Evolutionary conservation across 2,113 vertebrate genomes (phyloP).

Genomic region (Axis porcinus): DNA sequence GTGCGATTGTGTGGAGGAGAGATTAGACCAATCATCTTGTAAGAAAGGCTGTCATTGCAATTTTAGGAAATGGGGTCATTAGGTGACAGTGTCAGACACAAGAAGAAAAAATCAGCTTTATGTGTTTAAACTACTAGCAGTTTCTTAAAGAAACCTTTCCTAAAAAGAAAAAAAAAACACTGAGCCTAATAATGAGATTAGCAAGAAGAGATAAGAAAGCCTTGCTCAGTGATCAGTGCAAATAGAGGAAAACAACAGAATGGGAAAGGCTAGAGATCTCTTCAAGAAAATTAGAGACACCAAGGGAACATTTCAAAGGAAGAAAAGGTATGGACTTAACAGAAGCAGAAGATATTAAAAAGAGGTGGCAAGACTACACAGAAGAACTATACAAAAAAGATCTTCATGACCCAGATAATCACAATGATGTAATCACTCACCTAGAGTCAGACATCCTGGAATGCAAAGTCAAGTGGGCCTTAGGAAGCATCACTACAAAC

Average conservation of each 20-base stretch:
- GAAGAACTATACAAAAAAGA: neutral
- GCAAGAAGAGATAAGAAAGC: neutral
- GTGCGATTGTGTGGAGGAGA: neutral
- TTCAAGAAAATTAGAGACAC: neutral
- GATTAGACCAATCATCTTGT: neutral
- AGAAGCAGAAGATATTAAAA: neutral
- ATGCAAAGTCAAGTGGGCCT: neutral
- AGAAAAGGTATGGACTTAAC: neutral
- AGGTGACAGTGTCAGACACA: neutral
- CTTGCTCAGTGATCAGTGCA: neutral
- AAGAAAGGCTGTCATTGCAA: constrained; percentile 4
- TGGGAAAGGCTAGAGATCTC: neutral
- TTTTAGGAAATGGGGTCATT: neutral
- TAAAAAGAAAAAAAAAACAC: neutral
- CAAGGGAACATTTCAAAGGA: neutral
- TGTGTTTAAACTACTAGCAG: neutral
- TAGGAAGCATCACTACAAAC: neutral
- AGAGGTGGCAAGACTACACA: neutral
- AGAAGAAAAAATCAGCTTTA: neutral
- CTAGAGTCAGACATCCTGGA: neutral
- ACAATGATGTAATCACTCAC: neutral
- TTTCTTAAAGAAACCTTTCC: neutral
- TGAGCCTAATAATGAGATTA: neutral
- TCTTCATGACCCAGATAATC: neutral
- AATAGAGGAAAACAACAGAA: neutral